These are phyloP conservation scores for Falco punctatus DNA, from an alignment of 2,113 vertebrate genomes.

Conservation along the genomic window DNA sequence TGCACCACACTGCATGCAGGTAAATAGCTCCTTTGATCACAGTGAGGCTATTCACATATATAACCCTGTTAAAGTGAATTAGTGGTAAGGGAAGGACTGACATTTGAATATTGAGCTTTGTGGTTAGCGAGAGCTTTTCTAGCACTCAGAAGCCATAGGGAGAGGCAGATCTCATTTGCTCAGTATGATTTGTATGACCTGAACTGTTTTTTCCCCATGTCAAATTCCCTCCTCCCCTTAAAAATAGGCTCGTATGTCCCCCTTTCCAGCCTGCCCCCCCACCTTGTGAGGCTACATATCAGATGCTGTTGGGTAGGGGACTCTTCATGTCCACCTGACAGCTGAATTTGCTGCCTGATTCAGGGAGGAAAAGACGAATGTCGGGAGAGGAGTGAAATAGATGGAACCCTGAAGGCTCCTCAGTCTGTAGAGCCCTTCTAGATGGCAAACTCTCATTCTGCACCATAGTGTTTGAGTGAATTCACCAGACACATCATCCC, in stretches of 20 bases:
- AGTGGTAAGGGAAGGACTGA: neutral
- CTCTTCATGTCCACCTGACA: neutral
- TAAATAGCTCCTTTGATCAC: neutral
- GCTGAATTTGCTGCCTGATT: neutral
- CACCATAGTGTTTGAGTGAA: fast-evolving
- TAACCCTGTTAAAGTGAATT: neutral
- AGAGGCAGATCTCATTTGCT: neutral
- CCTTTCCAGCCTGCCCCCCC: neutral
- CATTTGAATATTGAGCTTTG: neutral
- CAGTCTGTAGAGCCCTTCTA: neutral
- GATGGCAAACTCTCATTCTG: neutral
- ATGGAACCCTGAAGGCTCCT: neutral
- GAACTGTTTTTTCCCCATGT: neutral
- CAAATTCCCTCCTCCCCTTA: neutral
- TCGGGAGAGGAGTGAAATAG: neutral
- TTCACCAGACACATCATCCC: neutral
- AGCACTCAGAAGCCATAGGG: neutral
- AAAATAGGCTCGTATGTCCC: neutral
- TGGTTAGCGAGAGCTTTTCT: neutral
- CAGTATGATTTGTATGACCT: neutral
- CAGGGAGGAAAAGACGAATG: neutral
- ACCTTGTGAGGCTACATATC: neutral
- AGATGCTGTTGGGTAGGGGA: neutral
- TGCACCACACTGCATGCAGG: neutral
- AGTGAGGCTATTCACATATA: neutral